Evolutionary conservation across 2,113 vertebrate species (phyloP), one percentile per base, ranked within the genome.

Genomic region (Halcyon senegalensis): DNA sequence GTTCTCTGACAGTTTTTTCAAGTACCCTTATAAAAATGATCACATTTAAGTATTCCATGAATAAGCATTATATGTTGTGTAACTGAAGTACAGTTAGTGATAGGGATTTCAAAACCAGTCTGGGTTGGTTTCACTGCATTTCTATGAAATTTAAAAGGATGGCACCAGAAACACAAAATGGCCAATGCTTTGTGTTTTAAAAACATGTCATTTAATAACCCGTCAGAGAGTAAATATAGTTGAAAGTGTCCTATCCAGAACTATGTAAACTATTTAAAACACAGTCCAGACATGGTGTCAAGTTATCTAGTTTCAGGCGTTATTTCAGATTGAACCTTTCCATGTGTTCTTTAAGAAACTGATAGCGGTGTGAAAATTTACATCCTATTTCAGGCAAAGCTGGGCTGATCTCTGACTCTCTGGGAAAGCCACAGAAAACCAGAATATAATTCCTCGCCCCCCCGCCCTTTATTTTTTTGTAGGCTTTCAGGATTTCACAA

Each of bases 311-410:
- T 90, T 84, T 48, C 56, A 93, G 92, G 89, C 7, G 30, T 75
- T 89, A 72, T 33, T 93, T 51, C 69, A 24, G 35, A 41, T 72
- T 84, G 80, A 94, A 78, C 83, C 23, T 62, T 92, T 69, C 92
- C 70, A 41, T 87, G 90, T 93, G 90, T 92, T 96, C 76, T 73
- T 60, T 37, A 79, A 25, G 62, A 66, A 62, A 79, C 48, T 89
- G 89, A 62, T 24, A 72, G 59, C 13, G 19, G 13, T 93, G 86
- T 78, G 94, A 95, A 96, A 93, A 48, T 16, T 13, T 41, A 2
- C 5, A 68, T 68, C 28, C 53, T 89, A 92, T 92, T 95, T 96
- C 74, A 84, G 74, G 86, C 69, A 95, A 87, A 92, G 35, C 56
- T 44, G 74, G 37, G 15, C 85, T 90, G 93, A 84, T 80, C 88